These are phyloP conservation scores for Iphiclides podalirius DNA, from an alignment of 2,888 invertebrate genomes.

Conservation along the genomic window DNA sequence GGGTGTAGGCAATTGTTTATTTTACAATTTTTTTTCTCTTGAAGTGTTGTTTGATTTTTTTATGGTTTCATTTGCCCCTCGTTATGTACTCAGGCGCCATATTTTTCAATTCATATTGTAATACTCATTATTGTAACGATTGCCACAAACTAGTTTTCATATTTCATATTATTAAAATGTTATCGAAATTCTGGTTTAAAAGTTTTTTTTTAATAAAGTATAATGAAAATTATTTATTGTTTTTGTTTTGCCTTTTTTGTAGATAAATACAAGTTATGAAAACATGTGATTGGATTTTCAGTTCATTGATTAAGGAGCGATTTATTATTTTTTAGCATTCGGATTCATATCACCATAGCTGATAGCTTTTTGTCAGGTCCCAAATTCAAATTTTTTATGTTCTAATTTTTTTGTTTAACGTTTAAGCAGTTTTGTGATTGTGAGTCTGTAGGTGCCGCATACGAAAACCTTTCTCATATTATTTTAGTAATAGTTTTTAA, in stretches of 20 bases:
- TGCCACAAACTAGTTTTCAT: constrained; percentile 29
- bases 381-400: too few species aligned
- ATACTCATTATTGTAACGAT: constrained; percentile 39
- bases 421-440: too few species aligned
- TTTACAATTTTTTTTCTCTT: constrained; percentile 10
- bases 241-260: constrained; percentile 27
- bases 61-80: constrained; percentile 21
- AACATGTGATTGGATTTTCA: too few species aligned
- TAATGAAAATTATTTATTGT: constrained; percentile 30
- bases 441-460: too few species aligned
- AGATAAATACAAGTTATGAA: too few species aligned
- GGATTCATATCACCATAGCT: too few species aligned
- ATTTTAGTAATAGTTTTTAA: too few species aligned
- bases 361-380: too few species aligned
- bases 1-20: constrained; percentile 3
- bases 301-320: too few species aligned
- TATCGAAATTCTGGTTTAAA: constrained; percentile 41
- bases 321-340: too few species aligned
- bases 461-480: too few species aligned
- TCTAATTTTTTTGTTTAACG: too few species aligned
- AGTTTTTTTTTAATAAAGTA: constrained; percentile 52
- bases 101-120: constrained; percentile 30
- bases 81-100: constrained; percentile 26
- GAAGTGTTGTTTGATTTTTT: not conserved
- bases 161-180: constrained; percentile 28